These are phyloP conservation scores for Diachrysia chrysitis DNA, from an alignment of 2,888 invertebrate genomes.

Conservation along the genomic window DNA sequence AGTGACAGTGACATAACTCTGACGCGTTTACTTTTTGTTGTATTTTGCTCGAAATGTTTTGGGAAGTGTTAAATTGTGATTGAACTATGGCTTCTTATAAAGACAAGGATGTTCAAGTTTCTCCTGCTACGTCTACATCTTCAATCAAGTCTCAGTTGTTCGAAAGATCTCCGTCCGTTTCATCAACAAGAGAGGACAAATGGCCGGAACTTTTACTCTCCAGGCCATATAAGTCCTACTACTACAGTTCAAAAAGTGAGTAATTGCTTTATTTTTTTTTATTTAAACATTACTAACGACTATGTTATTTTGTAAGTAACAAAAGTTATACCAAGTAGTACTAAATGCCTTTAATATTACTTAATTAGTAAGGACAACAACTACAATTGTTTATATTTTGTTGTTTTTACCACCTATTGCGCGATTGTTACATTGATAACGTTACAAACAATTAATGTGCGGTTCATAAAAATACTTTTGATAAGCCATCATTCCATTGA, in stretches of 20 bases:
- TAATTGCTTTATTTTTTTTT: constrained; percentile 43
- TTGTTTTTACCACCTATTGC: constrained; percentile 27
- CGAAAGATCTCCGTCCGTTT: constrained; percentile 80
- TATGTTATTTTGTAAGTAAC: not conserved
- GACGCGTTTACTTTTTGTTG: constrained; percentile 60
- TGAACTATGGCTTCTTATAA: constrained; percentile 78
- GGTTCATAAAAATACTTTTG: not conserved
- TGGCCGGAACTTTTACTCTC: constrained; percentile 87
- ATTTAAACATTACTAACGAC: not conserved
- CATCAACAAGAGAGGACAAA: constrained; percentile 82
- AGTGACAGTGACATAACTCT: constrained; percentile 33
- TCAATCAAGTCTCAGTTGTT: constrained; percentile 75
- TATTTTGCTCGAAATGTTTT: constrained; percentile 64
- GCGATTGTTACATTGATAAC: constrained; percentile 47
- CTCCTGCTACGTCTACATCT: constrained; percentile 78
- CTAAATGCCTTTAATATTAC: too few relatives aligned
- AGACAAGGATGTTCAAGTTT: constrained; percentile 74
- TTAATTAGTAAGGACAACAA: not conserved
- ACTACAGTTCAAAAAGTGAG: constrained; percentile 83
- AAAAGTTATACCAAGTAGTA: too few relatives aligned
- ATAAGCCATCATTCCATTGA: not conserved
- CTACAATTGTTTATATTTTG: constrained; percentile 19
- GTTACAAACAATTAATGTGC: constrained; percentile 10
- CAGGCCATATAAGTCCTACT: constrained; percentile 83
- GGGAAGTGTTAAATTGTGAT: constrained; percentile 55